Evolutionary conservation across 2,113 vertebrate genomes (phyloP), one percentile per base, ranked within the genome.

Genomic region (Guaruba guarouba): DNA sequence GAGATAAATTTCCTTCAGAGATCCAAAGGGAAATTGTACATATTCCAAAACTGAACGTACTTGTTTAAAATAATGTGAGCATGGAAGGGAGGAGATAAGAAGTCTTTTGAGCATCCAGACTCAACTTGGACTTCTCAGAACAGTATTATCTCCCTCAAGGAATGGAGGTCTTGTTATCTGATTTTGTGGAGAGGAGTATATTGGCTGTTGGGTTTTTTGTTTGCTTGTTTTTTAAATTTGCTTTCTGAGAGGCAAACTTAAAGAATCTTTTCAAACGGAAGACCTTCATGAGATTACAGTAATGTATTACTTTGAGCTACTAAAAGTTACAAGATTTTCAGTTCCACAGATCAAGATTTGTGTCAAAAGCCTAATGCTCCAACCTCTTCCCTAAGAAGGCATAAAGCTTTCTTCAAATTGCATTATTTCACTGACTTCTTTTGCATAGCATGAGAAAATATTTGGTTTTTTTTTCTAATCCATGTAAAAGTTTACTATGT

Each of bases 161-260:
- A 63, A 86, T 3, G 0, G 2, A 0, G 3, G 3, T 0, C 33
- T 57, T 71, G 3, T 17, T 49, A 59, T 14, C 87, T 52, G 18
- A 27, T 71, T 80, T 91, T 57, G 41, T 46, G 37, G 17, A 19
- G 5, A 41, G 2, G 0, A 2, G 1, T n/a, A 48, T 29, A 66
- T 31, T 29, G 9, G 27, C 33, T 19, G 11, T 14, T 41, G 3
- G 4, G 1, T 5, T 62, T 11, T 15, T 27, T 66, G 6, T 49
- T 48, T 57, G 55, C 19, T 33, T n/a, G 19, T 22, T 59, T 19
- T 37, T 27, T 54, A 73, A 79, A 66, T 51, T n/a, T 69, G 12
- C 27, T 69, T 88, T 13, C 43, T n/a, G n/a, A 88, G 16, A 78
- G 37, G 27, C 29, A 64, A 85, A 82, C 37, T 49, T 75, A 44